Evolutionary conservation across 2,113 vertebrate species (phyloP).

Genomic region (Gymnobelideus leadbeateri): DNA sequence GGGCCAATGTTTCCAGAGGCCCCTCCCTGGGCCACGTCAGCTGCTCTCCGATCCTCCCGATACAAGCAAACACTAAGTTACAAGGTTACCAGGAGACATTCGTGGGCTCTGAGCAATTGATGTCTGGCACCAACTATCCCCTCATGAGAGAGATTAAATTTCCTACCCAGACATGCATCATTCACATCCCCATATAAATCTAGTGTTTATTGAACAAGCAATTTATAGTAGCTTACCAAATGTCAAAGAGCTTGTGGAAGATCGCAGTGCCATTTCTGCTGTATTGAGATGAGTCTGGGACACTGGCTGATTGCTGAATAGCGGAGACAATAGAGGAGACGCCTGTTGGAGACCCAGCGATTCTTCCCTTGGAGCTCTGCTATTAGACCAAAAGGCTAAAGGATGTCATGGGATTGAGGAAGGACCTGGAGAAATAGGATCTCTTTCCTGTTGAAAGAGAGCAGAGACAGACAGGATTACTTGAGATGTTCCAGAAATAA

Average conservation of each 20-base stretch:
- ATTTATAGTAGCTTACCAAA: slow-evolving; percentile 77
- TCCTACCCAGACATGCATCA: slow-evolving; percentile 68
- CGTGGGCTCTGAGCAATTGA: slow-evolving; percentile 52
- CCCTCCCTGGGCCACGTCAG: slow-evolving; percentile 32
- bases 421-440: background rate
- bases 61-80: slow-evolving; percentile 66
- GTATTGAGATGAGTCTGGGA: slow-evolving; percentile 56
- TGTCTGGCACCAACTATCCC: slow-evolving; percentile 70
- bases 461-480: background rate
- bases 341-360: too few species aligned
- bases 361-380: background rate
- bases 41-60: slow-evolving; percentile 61
- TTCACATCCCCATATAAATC: slow-evolving; percentile 65
- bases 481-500: background rate
- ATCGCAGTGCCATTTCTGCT: slow-evolving; percentile 65
- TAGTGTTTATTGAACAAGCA: slow-evolving; percentile 1
- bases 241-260: slow-evolving; percentile 70
- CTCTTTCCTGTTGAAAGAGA: background rate
- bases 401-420: background rate
- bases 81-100: slow-evolving; percentile 77
- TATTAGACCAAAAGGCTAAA: background rate
- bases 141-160: slow-evolving; percentile 65
- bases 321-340: too few species aligned
- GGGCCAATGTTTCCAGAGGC: slow-evolving; percentile 67
- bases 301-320: slow-evolving; percentile 33